These are phyloP conservation scores for Synergus gifuensis DNA, from an alignment of 2,888 invertebrate genomes.

Conservation along the genomic window DNA sequence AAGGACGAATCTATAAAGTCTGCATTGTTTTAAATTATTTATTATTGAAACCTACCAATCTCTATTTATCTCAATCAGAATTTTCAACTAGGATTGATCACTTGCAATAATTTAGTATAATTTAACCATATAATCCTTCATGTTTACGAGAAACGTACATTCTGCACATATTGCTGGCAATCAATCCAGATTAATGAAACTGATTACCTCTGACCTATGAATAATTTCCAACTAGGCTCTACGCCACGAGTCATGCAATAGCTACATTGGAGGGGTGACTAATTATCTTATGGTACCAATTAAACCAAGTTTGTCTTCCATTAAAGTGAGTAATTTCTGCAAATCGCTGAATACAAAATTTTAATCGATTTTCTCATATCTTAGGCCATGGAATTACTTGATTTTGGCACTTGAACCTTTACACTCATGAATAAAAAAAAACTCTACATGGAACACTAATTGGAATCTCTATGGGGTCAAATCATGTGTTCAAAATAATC, in stretches of 20 bases:
- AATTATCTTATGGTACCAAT: slow-evolving; percentile 25
- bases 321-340: background rate
- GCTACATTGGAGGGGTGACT: background rate
- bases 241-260: slow-evolving; percentile 1
- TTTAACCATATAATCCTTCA: background rate
- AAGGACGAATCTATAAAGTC: no score
- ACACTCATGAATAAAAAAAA: background rate
- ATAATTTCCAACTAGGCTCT: background rate
- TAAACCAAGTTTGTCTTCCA: background rate
- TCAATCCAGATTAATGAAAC: background rate
- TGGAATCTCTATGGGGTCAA: background rate
- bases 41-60: background rate
- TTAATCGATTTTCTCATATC: background rate
- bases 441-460: background rate
- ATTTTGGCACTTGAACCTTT: background rate
- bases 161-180: background rate
- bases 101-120: background rate
- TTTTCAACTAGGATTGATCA: background rate
- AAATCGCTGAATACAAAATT: background rate
- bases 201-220: background rate
- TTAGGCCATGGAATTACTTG: background rate
- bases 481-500: background rate
- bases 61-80: background rate
- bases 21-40: no score
- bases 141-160: background rate